Base-by-base conservation (phyloP, 2,797 vertebrate species). In the Propithecus perrieri region DNA sequence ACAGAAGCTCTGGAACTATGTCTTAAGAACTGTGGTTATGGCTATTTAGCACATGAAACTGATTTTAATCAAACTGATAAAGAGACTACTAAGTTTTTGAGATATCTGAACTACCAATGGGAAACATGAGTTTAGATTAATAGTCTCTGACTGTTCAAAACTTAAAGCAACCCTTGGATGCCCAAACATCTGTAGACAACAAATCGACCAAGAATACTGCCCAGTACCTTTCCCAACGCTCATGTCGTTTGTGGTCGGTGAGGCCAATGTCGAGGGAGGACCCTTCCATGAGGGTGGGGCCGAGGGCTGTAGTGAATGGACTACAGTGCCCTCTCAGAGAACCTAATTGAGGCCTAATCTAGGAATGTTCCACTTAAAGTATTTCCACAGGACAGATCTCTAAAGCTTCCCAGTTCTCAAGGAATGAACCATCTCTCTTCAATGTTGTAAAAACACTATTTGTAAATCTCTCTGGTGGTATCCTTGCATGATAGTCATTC, bases 11-110 rank as follows among this genome's bases (percentile, higher is more conserved):
- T 81, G 55, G 46, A 53, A 74, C 15, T 61, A 10, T 48, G 24
- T 85, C 33, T 76, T 87, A 75, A 83, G 28, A 84, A 72, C 30
- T 85, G 9, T 35, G 33, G 17, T 22, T 88, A 13, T 69, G 59
- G 20, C 35, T 80, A 38, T 74, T 87, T 91, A 59, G 22, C 41
- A 91, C 2, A 55, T 28, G 22, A 33, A 86, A 48, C 17, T 63
- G 26, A 80, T 96, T 88, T 93, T 80, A 75, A 79, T 79, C 48
- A 88, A 76, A 87, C 18, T 74, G 26, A 57, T 84, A 59, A 38
- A 93, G 10, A 65, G 7, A 48, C 10, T 35, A 87, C 33, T 74
- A 81, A 38, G 0, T 53, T 76, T 89, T 43, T 76, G 30, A 89
- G 61, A 63, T 89, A 38, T 12, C 33, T 95, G 33, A 79, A 78